Conservation (phyloP, 30 jellyfish, hydroid and myxozoan species). For the Calvadosia cruxmelitensis region DNA sequence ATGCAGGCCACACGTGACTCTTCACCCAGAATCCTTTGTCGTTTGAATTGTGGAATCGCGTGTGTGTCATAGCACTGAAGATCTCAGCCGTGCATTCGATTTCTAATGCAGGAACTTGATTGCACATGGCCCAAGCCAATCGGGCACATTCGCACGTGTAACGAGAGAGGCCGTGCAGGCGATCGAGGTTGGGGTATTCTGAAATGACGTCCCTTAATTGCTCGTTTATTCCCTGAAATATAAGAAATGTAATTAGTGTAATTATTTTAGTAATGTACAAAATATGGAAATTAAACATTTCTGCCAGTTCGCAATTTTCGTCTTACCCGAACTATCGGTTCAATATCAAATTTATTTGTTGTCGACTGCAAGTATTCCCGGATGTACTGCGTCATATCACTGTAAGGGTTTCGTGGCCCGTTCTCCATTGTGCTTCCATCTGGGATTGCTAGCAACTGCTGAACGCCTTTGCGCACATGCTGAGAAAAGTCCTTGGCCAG, state of each 20-base stretch:
- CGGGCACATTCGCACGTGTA: conserved; percentile 80
- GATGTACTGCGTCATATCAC: conserved; percentile 29
- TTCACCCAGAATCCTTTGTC: conserved; percentile 48
- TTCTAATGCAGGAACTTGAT: conserved; percentile 77
- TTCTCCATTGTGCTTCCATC: conserved; percentile 9
- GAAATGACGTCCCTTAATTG: conserved; percentile 74
- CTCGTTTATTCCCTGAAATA: conserved; percentile 64
- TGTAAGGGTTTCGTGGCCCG: conserved; percentile 18
- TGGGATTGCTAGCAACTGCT: conserved; percentile 56
- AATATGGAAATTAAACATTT: too few species aligned
- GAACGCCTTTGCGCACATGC: conserved; percentile 39
- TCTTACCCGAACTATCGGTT: conserved; percentile 53
- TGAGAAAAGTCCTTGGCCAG: conserved; percentile 57
- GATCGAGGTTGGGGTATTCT: conserved; percentile 52
- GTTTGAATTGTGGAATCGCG: conserved; percentile 73
- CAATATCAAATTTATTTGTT: conserved; percentile 63
- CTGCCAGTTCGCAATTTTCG: too few species aligned
- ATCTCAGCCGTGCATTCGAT: conserved; percentile 67
- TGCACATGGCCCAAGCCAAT: conserved; percentile 81
- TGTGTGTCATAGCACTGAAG: conserved; percentile 53
- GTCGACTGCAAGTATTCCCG: conserved; percentile 58
- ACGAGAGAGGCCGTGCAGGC: conserved; percentile 60
- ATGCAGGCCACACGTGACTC: conserved; percentile 81
- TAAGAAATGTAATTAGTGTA: background rate
- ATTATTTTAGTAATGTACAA: too few species aligned